Conservation (phyloP, 2,113 vertebrate species). For the Suricata suricatta region DNA sequence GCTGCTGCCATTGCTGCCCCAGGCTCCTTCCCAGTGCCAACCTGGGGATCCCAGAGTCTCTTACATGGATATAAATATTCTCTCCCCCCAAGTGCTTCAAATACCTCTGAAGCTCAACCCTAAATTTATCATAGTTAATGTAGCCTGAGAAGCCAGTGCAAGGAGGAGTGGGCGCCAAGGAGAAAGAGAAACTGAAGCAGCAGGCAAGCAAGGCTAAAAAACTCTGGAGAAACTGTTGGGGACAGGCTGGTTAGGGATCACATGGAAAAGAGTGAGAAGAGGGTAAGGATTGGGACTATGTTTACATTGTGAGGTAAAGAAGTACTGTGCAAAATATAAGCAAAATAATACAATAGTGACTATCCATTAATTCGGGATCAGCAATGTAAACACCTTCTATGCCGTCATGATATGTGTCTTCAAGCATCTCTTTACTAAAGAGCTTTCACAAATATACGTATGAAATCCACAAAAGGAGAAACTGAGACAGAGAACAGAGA, state of each 20-base stretch:
- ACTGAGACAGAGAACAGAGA: background rate
- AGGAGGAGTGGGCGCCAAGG: background rate
- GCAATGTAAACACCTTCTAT: background rate
- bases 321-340: background rate
- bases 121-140: background rate
- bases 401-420: background rate
- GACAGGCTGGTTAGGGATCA: background rate
- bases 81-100: background rate
- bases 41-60: constrained; percentile 1
- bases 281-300: background rate
- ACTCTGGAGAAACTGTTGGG: background rate
- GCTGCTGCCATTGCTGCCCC: background rate
- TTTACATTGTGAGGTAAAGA: background rate
- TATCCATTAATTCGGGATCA: background rate
- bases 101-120: background rate
- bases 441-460: background rate
- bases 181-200: background rate
- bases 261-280: background rate
- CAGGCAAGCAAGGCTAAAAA: background rate
- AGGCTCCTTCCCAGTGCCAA: background rate
- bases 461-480: background rate
- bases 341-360: background rate
- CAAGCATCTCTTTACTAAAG: background rate
- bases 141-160: background rate
- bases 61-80: background rate